These are phyloP conservation scores for Podarcis lilfordi DNA, from an alignment of 2,797 vertebrate genomes.

Conservation along the genomic window DNA sequence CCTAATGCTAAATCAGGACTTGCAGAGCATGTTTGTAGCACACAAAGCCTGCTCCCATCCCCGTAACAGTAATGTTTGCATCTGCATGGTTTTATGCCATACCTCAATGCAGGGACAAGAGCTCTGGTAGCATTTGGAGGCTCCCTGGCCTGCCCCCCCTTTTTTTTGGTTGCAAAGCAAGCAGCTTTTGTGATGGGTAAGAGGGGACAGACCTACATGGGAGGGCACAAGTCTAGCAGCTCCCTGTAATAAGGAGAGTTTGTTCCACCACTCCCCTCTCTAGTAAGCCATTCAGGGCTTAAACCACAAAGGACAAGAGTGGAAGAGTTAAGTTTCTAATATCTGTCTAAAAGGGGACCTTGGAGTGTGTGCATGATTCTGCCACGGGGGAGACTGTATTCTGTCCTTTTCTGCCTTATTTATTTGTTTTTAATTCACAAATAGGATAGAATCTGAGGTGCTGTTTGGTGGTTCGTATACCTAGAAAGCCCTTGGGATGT, in stretches of 20 bases:
- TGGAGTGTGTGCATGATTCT: neutral
- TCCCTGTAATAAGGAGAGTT: neutral
- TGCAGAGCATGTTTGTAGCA: neutral
- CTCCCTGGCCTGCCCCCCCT: too few relatives aligned
- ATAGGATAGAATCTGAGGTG: neutral
- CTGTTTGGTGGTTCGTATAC: neutral
- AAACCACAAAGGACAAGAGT: too few relatives aligned
- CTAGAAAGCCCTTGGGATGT: neutral
- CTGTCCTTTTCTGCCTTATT: neutral
- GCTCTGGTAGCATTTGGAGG: neutral
- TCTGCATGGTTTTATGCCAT: neutral
- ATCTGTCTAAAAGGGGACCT: neutral
- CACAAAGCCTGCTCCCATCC: neutral
- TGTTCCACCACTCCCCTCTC: neutral
- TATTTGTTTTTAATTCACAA: neutral
- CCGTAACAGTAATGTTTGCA: neutral
- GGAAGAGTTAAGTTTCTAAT: neutral
- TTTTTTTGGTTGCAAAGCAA: neutral
- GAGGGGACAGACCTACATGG: neutral
- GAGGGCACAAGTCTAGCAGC: neutral
- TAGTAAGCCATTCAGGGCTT: neutral
- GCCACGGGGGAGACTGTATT: neutral
- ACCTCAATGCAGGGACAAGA: neutral
- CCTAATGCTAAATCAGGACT: constrained; percentile 9
- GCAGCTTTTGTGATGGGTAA: neutral